Percentiles rank a stretch among this genome's conserved stretches.
phyloP scores from a whole-genome alignment of 64 coral and sea anemone genomes.

The Porites lutea region DNA sequence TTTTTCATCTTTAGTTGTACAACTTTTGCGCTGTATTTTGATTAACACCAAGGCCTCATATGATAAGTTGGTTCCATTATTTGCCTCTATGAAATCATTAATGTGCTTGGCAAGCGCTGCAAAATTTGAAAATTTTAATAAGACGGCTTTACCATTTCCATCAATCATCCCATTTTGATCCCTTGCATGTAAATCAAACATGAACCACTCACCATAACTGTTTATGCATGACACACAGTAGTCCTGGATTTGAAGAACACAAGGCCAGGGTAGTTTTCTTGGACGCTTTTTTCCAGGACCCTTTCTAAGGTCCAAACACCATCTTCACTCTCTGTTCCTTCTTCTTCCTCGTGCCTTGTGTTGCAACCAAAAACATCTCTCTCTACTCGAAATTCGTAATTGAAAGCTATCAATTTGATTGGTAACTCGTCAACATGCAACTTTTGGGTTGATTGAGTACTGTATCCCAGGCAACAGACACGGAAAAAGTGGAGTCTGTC shows the following conservation, averaged over 20 bases:
- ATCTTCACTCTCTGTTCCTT: not conserved
- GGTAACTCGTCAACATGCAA: not conserved
- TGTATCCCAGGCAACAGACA: not conserved
- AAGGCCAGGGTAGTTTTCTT: not conserved
- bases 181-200: not conserved
- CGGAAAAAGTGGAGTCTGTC: not conserved
- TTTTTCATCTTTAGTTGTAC: not conserved
- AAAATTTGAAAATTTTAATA: not conserved
- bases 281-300: not conserved
- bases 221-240: conserved; percentile 1
- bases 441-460: not conserved
- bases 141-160: not conserved
- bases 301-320: not conserved
- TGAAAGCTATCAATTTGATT: not conserved
- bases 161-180: not conserved
- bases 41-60: not conserved
- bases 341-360: not conserved
- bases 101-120: not conserved
- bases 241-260: not conserved
- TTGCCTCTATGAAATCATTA: not conserved
- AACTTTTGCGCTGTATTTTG: not conserved
- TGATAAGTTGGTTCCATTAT: not conserved
- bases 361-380: not conserved
- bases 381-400: not conserved
- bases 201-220: not conserved